Evolutionary conservation across 2,113 vertebrate genomes (phyloP).

Genomic region (Electrona antarctica): DNA sequence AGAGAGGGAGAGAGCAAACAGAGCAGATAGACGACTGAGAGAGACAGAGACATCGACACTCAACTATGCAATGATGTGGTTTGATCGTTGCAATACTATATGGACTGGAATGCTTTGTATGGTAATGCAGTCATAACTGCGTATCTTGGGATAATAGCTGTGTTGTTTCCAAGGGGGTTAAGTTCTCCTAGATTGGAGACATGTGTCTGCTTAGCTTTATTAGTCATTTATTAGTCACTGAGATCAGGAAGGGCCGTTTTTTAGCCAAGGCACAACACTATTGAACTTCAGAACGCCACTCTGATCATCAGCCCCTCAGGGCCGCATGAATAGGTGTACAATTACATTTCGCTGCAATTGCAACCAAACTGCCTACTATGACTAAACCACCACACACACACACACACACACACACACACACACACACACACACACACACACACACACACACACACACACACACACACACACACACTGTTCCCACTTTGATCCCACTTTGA

Average conservation of each 20-base stretch:
- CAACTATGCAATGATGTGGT: conserved; percentile 55
- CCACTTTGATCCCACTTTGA: conserved; percentile 21
- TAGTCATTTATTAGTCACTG: conserved; percentile 73
- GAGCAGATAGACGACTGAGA: not conserved
- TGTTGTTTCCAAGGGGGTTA: conserved; percentile 59
- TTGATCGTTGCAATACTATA: conserved; percentile 55
- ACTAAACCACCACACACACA: no score
- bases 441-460: conserved; percentile 7
- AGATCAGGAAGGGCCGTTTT: conserved; percentile 55
- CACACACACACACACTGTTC: conserved; percentile 24
- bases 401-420: no score
- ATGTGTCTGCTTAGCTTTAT: conserved; percentile 68
- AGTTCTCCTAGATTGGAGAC: conserved; percentile 65
- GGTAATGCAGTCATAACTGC: conserved; percentile 59
- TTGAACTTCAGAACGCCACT: conserved; percentile 57
- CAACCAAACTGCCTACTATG: no score
- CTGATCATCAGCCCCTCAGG: conserved; percentile 56
- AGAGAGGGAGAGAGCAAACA: not conserved
- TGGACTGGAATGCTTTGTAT: conserved; percentile 57
- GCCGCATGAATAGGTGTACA: conserved; percentile 49
- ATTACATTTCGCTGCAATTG: conserved; percentile 31
- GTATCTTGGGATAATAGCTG: conserved; percentile 55
- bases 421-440: not conserved
- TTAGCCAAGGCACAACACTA: conserved; percentile 65
- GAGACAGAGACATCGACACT: conserved; percentile 44